Conservation (phyloP, 1,140 invertebrate genomes). For the Trypoxylus dichotomus region DNA sequence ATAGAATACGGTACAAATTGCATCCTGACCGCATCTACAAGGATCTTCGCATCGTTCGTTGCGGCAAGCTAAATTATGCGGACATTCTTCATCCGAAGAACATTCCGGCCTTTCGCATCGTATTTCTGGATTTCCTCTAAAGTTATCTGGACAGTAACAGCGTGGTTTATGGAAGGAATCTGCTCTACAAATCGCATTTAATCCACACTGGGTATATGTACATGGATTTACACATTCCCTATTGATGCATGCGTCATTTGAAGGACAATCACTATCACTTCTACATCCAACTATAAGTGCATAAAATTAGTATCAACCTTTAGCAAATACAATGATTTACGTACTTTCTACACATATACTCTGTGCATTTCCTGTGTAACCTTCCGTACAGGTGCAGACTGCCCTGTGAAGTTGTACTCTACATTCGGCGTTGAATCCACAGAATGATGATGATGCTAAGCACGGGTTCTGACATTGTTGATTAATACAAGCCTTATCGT, state of each 20-base stretch:
- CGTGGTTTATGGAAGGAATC: constrained; percentile 72
- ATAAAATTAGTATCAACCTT: background rate
- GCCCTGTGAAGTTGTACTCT: constrained; percentile 79
- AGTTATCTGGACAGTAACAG: constrained; percentile 77
- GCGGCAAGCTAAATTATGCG: constrained; percentile 72
- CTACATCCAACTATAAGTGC: constrained; percentile 75
- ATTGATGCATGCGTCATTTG: constrained; percentile 81
- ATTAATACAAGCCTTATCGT: constrained; percentile 82
- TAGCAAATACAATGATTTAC: constrained; percentile 35
- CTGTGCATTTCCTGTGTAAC: constrained; percentile 83
- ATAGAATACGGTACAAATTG: constrained; percentile 74
- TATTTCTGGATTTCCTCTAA: constrained; percentile 74
- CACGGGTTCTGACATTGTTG: constrained; percentile 80
- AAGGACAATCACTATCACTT: constrained; percentile 80
- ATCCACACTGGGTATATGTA: constrained; percentile 76
- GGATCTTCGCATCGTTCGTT: constrained; percentile 77
- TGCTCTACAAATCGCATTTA: constrained; percentile 75
- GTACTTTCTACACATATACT: constrained; percentile 74
- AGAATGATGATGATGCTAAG: constrained; percentile 62
- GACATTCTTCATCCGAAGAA: constrained; percentile 70
- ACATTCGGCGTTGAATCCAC: constrained; percentile 81
- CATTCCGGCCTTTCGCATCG: constrained; percentile 80
- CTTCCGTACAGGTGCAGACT: constrained; percentile 80
- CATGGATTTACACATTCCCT: constrained; percentile 82
- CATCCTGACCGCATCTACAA: constrained; percentile 70